Evolutionary conservation across 2,797 vertebrate species (phyloP).

Genomic region (Capromys pilorides): DNA sequence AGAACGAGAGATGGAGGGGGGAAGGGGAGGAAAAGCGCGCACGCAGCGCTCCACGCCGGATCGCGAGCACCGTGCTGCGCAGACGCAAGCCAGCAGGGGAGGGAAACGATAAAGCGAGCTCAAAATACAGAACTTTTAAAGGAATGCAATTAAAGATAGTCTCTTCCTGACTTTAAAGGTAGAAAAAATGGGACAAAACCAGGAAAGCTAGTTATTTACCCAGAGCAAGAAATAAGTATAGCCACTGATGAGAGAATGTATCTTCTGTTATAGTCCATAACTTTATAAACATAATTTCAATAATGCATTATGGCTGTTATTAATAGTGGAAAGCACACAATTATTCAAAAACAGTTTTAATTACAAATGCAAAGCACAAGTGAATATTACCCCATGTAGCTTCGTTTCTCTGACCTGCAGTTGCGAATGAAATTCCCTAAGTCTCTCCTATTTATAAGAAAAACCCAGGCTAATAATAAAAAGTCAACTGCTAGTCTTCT

Average conservation of each 20-base stretch:
- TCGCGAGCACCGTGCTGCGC: fast-evolving
- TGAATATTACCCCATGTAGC: neutral
- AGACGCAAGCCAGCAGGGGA: too few relatives aligned
- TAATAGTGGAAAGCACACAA: neutral
- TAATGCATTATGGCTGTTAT: neutral
- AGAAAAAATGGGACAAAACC: neutral
- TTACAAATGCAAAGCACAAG: neutral
- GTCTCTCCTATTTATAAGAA: slow-evolving; percentile 15
- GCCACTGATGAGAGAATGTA: neutral
- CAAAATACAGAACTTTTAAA: neutral
- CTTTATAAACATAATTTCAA: slow-evolving; percentile 2
- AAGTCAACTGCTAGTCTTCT: slow-evolving; percentile 49
- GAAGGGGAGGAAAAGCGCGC: neutral
- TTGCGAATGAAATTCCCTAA: slow-evolving; percentile 1
- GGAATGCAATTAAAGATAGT: neutral
- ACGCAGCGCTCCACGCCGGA: neutral
- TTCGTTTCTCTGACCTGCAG: neutral
- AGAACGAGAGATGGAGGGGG: neutral
- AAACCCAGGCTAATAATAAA: slow-evolving; percentile 32
- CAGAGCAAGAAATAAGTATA: slow-evolving; percentile 2
- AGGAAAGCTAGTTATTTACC: neutral
- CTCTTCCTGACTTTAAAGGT: neutral
- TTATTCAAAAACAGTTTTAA: slow-evolving; percentile 43
- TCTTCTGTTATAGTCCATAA: neutral
- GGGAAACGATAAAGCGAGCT: neutral